Evolutionary conservation across 2,113 vertebrate genomes (phyloP).

Genomic region (Seriola rivoliana): DNA sequence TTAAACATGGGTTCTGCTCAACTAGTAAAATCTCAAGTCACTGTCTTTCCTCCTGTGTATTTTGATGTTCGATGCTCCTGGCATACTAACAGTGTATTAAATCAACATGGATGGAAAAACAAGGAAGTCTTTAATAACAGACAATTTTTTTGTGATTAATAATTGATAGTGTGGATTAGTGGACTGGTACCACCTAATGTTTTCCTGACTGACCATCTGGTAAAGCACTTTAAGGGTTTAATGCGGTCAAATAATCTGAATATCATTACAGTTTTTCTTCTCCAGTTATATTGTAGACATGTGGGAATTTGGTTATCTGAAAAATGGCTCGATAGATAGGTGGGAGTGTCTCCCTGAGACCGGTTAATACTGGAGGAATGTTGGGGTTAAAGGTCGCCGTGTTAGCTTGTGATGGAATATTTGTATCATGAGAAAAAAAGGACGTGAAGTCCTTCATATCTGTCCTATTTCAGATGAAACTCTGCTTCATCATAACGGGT

Average conservation of each 20-base stretch:
- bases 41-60: not conserved
- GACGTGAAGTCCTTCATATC: not conserved
- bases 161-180: not conserved
- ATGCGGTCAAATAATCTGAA: constrained; percentile 22
- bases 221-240: constrained; percentile 6
- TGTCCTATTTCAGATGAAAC: not conserved
- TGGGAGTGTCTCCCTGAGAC: not conserved
- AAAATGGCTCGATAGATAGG: not conserved
- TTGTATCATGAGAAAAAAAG: constrained; percentile 17
- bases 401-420: not conserved
- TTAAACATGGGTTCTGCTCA: not conserved
- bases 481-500: not conserved
- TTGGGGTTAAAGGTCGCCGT: constrained; percentile 11
- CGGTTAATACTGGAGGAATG: constrained; percentile 7
- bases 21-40: not conserved
- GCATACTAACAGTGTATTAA: not conserved
- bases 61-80: not conserved
- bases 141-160: not conserved
- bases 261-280: not conserved
- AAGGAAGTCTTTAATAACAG: not conserved
- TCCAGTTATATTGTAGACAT: not conserved
- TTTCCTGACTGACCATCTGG: not conserved
- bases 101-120: not conserved
- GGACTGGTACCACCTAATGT: not conserved
- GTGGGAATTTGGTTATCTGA: constrained; percentile 14